A percentile compares a stretch with the other conserved stretches of the same genome.
Conservation (phyloP, 1,140 invertebrate species). For the Pseudomyrmex gracilis region DNA sequence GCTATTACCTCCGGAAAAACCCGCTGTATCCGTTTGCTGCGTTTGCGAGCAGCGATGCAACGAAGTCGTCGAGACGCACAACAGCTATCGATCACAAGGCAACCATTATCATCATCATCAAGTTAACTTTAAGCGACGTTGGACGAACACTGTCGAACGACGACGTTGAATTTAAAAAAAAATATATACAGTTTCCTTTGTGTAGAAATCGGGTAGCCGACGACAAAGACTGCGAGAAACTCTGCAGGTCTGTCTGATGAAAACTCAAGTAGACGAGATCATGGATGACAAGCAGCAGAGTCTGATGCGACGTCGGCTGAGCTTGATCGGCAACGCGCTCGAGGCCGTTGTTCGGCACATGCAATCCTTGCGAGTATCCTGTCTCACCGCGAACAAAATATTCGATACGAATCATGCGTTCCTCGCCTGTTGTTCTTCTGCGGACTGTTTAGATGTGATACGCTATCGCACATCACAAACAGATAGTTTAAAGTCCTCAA, state of each 20-base stretch:
- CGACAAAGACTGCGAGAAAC: slow-evolving; percentile 53
- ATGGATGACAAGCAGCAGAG: slow-evolving; percentile 61
- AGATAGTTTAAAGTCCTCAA: slow-evolving; percentile 47
- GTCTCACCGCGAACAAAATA: slow-evolving; percentile 56
- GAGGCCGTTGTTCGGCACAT: slow-evolving; percentile 64
- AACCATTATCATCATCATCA: too few species aligned
- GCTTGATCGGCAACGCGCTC: slow-evolving; percentile 50
- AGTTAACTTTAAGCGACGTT: too few species aligned
- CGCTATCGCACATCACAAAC: slow-evolving; percentile 39
- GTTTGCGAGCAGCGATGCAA: background rate
- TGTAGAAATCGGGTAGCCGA: slow-evolving; percentile 15
- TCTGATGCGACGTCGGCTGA: slow-evolving; percentile 65
- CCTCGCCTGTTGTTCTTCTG: slow-evolving; percentile 25
- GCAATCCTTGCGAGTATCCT: slow-evolving; percentile 66
- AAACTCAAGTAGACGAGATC: slow-evolving; percentile 67
- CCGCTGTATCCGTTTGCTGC: background rate
- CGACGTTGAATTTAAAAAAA: background rate
- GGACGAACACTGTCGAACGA: too few species aligned
- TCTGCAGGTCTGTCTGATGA: slow-evolving; percentile 61
- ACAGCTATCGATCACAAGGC: background rate
- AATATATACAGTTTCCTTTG: too few species aligned
- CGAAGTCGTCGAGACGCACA: background rate
- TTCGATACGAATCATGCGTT: slow-evolving; percentile 60
- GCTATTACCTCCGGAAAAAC: background rate
- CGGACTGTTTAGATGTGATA: background rate